phyloP scores from a whole-genome alignment of 2,797 vertebrate genomes.

The Eremophila alpestris region DNA sequence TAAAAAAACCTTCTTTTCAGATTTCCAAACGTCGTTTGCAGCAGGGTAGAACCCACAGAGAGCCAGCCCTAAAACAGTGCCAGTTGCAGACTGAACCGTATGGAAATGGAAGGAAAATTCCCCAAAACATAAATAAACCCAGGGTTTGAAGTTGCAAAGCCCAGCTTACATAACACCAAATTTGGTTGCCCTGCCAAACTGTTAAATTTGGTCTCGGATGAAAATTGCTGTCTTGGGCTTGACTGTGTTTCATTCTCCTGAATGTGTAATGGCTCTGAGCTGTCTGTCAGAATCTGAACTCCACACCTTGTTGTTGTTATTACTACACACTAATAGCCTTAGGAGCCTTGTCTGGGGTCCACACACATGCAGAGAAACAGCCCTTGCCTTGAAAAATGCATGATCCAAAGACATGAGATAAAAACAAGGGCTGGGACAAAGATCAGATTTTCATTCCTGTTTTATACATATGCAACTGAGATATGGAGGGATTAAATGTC shows the following conservation, averaged over 20 bases:
- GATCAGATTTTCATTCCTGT: constrained; percentile 6
- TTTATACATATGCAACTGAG: constrained; percentile 33
- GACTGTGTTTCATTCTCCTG: neutral
- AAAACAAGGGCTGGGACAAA: neutral
- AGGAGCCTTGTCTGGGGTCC: neutral
- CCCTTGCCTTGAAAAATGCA: neutral
- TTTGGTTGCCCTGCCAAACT: neutral
- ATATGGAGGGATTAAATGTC: constrained; percentile 33
- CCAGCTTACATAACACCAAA: neutral
- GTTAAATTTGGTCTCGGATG: neutral
- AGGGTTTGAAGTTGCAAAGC: neutral
- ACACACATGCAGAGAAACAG: neutral
- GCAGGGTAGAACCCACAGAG: neutral
- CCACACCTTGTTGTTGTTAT: neutral
- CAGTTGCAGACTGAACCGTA: neutral
- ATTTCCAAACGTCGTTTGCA: neutral
- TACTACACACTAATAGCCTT: neutral
- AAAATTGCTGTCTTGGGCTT: neutral
- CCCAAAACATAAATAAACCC: neutral
- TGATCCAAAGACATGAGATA: neutral
- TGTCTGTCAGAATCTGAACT: neutral
- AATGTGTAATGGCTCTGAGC: neutral
- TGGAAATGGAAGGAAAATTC: neutral
- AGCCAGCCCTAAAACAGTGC: constrained; percentile 1
- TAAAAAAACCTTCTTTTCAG: constrained; percentile 59